Percentiles rank a stretch among this genome's conserved stretches.
phyloP scores from a whole-genome alignment of 2,888 invertebrate genomes.

The Coecobrya sp. region DNA sequence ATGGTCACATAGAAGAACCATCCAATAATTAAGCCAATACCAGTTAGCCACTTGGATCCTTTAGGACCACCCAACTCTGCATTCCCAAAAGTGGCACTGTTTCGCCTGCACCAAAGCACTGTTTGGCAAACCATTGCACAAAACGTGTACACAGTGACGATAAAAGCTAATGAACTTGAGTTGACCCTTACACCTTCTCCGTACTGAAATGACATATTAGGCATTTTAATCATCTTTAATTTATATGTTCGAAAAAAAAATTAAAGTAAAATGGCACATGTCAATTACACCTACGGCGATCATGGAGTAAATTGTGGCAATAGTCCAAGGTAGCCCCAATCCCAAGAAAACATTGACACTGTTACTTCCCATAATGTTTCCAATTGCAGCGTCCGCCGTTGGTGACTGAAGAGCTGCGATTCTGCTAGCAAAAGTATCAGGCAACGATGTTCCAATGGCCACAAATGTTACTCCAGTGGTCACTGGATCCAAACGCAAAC shows the following conservation, averaged over 20 bases:
- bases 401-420: constrained; percentile 87
- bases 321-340: constrained; percentile 90
- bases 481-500: not conserved
- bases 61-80: constrained; percentile 89
- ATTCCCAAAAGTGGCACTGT: constrained; percentile 88
- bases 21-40: constrained; percentile 87
- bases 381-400: constrained; percentile 90
- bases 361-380: constrained; percentile 90
- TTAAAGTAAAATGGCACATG: not conserved
- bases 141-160: constrained; percentile 89
- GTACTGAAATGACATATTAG: constrained; percentile 6
- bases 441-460: constrained; percentile 89
- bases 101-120: not conserved
- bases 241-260: too few relatives aligned
- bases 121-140: constrained; percentile 87
- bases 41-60: constrained; percentile 87
- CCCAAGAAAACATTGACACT: constrained; percentile 90
- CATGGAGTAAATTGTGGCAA: constrained; percentile 88
- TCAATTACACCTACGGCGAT: not conserved
- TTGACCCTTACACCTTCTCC: constrained; percentile 87
- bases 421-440: constrained; percentile 90
- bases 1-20: constrained; percentile 89
- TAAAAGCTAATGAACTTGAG: constrained; percentile 88
- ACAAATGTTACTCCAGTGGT: constrained; percentile 88
- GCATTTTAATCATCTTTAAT: too few relatives aligned